Evolutionary conservation across 2,888 invertebrate species (phyloP).

Genomic region (Baronia brevicornis): DNA sequence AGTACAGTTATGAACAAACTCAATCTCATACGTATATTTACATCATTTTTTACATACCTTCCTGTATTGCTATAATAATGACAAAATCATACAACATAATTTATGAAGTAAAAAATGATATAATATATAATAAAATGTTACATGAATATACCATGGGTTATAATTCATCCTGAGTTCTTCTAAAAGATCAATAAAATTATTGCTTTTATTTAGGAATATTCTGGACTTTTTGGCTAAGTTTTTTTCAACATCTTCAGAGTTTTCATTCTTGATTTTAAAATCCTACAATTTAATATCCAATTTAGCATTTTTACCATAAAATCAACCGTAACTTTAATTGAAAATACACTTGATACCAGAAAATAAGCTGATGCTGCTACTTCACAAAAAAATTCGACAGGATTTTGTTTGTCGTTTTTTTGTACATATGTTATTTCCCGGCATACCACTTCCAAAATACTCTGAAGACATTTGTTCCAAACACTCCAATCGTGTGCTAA

Average conservation of each 20-base stretch:
- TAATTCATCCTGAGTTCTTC: slow-evolving; percentile 46
- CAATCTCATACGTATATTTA: too few species aligned
- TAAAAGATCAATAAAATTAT: slow-evolving; percentile 46
- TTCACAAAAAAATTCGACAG: slow-evolving; percentile 35
- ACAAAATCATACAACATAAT: slow-evolving; percentile 3
- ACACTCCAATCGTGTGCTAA: slow-evolving; percentile 47
- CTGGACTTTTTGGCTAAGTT: slow-evolving; percentile 43
- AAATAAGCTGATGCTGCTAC: slow-evolving; percentile 53
- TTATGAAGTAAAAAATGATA: slow-evolving; percentile 4
- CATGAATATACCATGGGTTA: slow-evolving; percentile 48
- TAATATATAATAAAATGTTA: slow-evolving; percentile 8
- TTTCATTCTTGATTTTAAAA: slow-evolving; percentile 20
- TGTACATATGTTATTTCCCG: slow-evolving; percentile 46
- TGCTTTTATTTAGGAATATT: slow-evolving; percentile 41
- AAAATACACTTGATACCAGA: slow-evolving; percentile 37
- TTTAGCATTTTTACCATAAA: slow-evolving; percentile 44
- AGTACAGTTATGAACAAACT: slow-evolving; percentile 4
- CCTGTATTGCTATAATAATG: too few species aligned
- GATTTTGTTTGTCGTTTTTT: slow-evolving; percentile 39
- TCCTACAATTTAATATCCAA: slow-evolving; percentile 17
- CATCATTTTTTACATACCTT: too few species aligned
- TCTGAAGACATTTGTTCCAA: slow-evolving; percentile 52
- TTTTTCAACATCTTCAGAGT: slow-evolving; percentile 23
- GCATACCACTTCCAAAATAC: slow-evolving; percentile 52
- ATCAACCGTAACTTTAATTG: slow-evolving; percentile 34